Conservation (phyloP, 2,888 invertebrate species). For the Thecophora atra region DNA sequence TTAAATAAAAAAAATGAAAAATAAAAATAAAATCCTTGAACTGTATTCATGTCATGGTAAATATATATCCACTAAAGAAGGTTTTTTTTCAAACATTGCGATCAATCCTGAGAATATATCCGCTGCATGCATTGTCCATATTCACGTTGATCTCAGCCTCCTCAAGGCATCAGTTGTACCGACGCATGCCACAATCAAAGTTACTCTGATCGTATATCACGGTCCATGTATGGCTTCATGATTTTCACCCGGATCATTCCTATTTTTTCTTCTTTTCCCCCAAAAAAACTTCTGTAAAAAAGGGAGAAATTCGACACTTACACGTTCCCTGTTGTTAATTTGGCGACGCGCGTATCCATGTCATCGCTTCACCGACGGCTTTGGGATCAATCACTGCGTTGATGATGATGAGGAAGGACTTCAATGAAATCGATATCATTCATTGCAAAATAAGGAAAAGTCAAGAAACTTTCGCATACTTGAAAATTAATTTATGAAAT, state of each 20-base stretch:
- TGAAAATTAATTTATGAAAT: background rate
- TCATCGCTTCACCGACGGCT: constrained; percentile 15
- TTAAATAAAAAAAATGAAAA: too few relatives aligned
- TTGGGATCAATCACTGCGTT: constrained; percentile 17
- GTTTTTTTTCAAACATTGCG: too few relatives aligned
- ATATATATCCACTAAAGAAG: too few relatives aligned
- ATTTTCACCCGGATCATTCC: background rate
- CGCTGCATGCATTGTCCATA: too few relatives aligned
- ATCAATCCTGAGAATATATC: too few relatives aligned
- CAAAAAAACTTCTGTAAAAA: background rate
- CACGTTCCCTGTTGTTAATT: constrained; percentile 11
- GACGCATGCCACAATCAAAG: constrained; percentile 38
- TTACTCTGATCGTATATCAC: constrained; percentile 1
- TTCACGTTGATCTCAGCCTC: background rate
- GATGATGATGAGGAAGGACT: constrained; percentile 8
- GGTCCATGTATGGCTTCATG: constrained; percentile 33
- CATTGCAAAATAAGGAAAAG: background rate
- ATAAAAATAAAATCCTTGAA: too few relatives aligned
- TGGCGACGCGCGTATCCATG: constrained; percentile 9
- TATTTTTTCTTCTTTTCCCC: constrained; percentile 2
- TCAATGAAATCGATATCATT: constrained; percentile 11
- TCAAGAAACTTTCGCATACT: too few relatives aligned
- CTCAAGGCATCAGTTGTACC: background rate
- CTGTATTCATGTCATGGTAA: too few relatives aligned
- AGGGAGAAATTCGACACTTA: constrained; percentile 26